Percentiles rank a stretch among this genome's conserved stretches.
phyloP scores from a whole-genome alignment of 2,797 vertebrate genomes.

The Amphiprion clarkii region DNA sequence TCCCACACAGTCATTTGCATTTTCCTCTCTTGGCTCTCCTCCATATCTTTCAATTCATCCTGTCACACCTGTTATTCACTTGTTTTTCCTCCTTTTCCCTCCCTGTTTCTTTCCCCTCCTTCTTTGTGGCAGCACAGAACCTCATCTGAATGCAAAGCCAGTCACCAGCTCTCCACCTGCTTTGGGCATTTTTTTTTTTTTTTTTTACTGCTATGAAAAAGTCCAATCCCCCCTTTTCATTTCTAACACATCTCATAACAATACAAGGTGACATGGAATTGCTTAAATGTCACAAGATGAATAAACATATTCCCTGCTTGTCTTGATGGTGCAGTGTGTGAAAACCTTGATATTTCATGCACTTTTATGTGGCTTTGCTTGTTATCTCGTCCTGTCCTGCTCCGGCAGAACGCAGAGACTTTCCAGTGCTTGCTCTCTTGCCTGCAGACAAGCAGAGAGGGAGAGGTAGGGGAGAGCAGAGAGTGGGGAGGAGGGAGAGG shows the following conservation, averaged over 20 bases:
- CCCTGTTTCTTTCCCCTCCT: conserved; percentile 26
- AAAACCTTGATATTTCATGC: conserved; percentile 60
- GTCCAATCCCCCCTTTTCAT: conserved; percentile 44
- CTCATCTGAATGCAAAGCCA: conserved; percentile 78
- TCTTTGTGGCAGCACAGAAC: conserved; percentile 50
- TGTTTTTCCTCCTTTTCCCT: conserved; percentile 32
- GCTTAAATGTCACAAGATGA: conserved; percentile 33
- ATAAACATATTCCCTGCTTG: conserved; percentile 24
- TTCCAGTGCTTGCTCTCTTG: conserved; percentile 58
- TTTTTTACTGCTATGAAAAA: conserved; percentile 46
- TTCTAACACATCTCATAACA: conserved; percentile 25
- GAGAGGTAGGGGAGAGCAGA: conserved; percentile 56
- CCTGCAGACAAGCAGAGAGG: conserved; percentile 70
- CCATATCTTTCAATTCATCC: conserved; percentile 71
- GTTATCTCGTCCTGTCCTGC: conserved; percentile 63
- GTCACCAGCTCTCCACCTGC: conserved; percentile 65
- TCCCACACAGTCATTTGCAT: conserved; percentile 81
- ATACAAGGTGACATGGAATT: conserved; percentile 36
- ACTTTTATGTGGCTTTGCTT: conserved; percentile 61
- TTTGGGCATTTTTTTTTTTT: conserved; percentile 41
- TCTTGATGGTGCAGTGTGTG: conserved; percentile 15
- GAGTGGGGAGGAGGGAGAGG: conserved; percentile 58
- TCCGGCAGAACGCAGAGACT: conserved; percentile 45
- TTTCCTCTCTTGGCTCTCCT: conserved; percentile 68
- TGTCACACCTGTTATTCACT: conserved; percentile 83